Evolutionary conservation across 1,140 invertebrate species (phyloP).

Genomic region (Cotesia glomerata): DNA sequence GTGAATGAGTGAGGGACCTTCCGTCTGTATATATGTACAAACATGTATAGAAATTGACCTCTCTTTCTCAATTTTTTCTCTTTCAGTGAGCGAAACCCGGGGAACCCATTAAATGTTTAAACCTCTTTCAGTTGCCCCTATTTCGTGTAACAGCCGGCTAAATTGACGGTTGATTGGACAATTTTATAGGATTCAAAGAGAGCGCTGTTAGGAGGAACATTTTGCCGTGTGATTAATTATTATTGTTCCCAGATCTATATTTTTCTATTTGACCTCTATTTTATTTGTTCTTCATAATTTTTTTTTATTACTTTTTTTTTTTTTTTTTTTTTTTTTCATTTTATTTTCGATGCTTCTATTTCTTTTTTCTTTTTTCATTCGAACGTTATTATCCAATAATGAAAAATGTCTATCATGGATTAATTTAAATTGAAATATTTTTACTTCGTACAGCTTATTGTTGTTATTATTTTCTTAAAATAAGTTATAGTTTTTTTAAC

Average conservation of each 20-base stretch:
- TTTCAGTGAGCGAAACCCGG: too few species aligned
- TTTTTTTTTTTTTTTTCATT: neutral
- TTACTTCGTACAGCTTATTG: too few species aligned
- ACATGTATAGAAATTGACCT: neutral
- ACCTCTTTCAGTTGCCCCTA: constrained; percentile 17
- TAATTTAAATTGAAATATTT: too few species aligned
- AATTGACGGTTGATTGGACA: constrained; percentile 29
- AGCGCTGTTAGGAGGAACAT: neutral
- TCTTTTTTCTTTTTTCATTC: neutral
- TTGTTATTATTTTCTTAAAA: too few species aligned
- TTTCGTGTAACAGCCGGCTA: constrained; percentile 19
- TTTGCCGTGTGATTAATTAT: constrained; percentile 23
- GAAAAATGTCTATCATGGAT: too few species aligned
- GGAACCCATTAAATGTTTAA: constrained; percentile 29
- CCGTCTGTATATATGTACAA: neutral
- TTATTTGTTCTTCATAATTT: neutral
- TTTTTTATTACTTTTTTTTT: neutral
- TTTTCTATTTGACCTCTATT: neutral
- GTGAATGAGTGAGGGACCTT: neutral
- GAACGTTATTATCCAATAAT: too few species aligned
- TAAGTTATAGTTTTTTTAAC: too few species aligned
- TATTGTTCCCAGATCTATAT: constrained; percentile 9
- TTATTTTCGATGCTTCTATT: neutral
- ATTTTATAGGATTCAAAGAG: constrained; percentile 2
- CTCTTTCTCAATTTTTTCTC: too few species aligned